These are phyloP conservation scores for Diabrotica virgifera DNA, from an alignment of 1,140 invertebrate genomes.

Conservation along the genomic window DNA sequence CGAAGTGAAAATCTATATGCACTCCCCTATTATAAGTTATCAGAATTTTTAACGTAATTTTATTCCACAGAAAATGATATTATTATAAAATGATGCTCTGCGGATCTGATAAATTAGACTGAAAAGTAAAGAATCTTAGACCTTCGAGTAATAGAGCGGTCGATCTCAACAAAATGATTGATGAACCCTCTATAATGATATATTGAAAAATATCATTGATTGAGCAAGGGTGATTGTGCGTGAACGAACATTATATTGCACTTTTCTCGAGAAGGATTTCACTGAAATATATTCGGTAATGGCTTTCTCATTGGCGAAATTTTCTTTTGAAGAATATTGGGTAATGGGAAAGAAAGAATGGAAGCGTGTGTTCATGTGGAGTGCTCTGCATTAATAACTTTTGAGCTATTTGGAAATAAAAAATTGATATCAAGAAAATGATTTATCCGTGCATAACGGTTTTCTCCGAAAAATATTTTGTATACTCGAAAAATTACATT, in stretches of 20 bases:
- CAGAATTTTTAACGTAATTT: too few relatives aligned
- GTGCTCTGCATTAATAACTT: neutral
- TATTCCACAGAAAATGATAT: too few relatives aligned
- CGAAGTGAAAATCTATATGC: too few relatives aligned
- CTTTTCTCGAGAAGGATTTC: conserved; percentile 2
- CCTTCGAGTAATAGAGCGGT: neutral
- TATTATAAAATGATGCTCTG: neutral
- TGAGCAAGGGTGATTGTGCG: conserved; percentile 1
- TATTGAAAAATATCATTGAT: conserved; percentile 1
- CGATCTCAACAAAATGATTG: neutral
- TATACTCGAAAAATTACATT: too few relatives aligned
- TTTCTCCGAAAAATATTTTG: too few relatives aligned
- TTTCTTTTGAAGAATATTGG: neutral
- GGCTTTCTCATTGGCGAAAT: neutral
- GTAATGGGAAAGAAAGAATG: conserved; percentile 2
- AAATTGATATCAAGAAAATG: too few relatives aligned
- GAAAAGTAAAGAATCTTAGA: neutral
- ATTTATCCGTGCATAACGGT: too few relatives aligned
- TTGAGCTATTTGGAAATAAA: too few relatives aligned
- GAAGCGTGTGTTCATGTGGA: neutral
- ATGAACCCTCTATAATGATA: neutral
- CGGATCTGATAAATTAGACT: neutral
- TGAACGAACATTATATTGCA: neutral
- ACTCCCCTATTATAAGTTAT: too few relatives aligned
- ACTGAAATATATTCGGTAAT: conserved; percentile 3